Evolutionary conservation across 2,113 vertebrate genomes (phyloP).

Genomic region (Otus sunia): DNA sequence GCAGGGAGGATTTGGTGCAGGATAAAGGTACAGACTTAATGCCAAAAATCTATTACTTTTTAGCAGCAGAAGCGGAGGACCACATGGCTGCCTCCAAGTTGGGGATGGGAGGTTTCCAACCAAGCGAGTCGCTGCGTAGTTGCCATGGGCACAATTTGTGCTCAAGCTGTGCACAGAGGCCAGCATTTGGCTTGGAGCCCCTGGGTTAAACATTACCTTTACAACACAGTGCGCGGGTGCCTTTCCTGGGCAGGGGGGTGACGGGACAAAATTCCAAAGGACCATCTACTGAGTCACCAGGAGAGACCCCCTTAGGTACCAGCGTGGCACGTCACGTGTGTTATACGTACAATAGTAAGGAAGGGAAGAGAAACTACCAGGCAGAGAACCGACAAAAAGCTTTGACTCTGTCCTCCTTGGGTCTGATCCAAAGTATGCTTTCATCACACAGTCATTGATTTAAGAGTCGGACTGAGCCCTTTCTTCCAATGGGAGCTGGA

Average conservation of each 20-base stretch:
- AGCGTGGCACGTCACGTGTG: fast-evolving
- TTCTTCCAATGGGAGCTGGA: constrained; percentile 26
- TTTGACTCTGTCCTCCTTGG: constrained; percentile 17
- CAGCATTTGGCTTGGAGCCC: constrained; percentile 43
- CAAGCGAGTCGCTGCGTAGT: background rate
- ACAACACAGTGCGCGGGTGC: fast-evolving
- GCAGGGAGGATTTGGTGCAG: background rate
- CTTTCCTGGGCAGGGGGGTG: background rate
- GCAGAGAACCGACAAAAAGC: background rate
- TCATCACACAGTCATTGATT: constrained; percentile 53
- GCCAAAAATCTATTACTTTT: constrained; percentile 13
- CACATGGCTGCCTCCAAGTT: constrained; percentile 21
- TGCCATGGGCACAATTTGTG: constrained; percentile 59
- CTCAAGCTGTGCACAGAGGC: constrained; percentile 35
- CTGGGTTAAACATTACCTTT: constrained; percentile 47
- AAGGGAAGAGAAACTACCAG: background rate
- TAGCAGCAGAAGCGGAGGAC: constrained; percentile 34
- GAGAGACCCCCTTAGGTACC: background rate
- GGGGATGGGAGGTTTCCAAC: constrained; percentile 42
- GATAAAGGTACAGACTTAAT: background rate
- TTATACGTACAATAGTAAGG: background rate
- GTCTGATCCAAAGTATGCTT: constrained; percentile 46
- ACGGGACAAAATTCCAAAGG: background rate
- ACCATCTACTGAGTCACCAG: background rate
- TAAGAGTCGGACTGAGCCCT: constrained; percentile 2